These are phyloP conservation scores for Macaca mulatta DNA, from an alignment of 2,113 vertebrate genomes.

Conservation along the genomic window DNA sequence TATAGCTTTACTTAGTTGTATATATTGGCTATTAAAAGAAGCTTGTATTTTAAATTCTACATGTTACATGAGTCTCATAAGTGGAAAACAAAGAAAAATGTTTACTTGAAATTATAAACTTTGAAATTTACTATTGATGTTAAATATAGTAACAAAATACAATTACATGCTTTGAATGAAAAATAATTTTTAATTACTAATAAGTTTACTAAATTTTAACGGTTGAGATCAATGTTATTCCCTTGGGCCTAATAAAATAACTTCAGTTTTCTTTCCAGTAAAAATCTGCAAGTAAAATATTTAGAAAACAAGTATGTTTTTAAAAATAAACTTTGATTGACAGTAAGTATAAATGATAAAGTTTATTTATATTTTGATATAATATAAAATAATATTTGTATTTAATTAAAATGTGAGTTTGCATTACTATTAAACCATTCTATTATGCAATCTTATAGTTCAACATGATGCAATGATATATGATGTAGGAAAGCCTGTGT, in stretches of 20 bases:
- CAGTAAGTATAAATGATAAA: background rate
- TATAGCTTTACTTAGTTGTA: background rate
- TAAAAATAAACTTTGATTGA: background rate
- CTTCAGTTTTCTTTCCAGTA: background rate
- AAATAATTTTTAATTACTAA: background rate
- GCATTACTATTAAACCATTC: background rate
- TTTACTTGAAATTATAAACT: background rate
- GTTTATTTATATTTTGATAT: background rate
- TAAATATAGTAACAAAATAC: background rate
- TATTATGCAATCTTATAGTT: background rate
- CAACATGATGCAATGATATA: background rate
- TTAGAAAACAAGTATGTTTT: background rate
- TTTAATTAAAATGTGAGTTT: background rate
- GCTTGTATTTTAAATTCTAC: background rate
- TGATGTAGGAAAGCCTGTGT: background rate
- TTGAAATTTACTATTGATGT: background rate
- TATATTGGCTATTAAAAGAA: background rate
- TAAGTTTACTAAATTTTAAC: background rate
- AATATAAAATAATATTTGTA: background rate
- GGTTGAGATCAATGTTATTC: background rate
- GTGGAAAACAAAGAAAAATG: slow-evolving; percentile 24
- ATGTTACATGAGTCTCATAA: background rate
- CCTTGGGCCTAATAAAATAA: background rate
- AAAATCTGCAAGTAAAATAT: background rate
- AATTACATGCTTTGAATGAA: background rate